Conservation (phyloP, 53 echinoderm and acorn worm genomes). For the Astropecten irregularis region DNA sequence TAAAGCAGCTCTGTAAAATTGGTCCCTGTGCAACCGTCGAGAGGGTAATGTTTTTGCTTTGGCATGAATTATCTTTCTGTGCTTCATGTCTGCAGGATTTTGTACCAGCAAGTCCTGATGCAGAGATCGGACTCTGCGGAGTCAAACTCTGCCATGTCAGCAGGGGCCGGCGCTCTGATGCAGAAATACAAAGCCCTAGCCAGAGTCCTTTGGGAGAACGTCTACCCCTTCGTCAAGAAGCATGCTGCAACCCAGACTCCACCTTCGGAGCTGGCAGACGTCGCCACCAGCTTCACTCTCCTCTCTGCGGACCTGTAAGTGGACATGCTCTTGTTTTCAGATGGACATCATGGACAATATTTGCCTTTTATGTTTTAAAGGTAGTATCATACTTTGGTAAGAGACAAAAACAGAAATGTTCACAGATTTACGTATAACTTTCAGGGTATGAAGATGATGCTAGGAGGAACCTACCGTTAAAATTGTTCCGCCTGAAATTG, state of each 20-base stretch:
- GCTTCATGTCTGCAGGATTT: conserved; percentile 61
- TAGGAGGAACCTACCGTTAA: no score
- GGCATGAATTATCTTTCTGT: no score
- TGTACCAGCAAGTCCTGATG: conserved; percentile 63
- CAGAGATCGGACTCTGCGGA: conserved; percentile 12
- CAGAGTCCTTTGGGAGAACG: conserved; percentile 69
- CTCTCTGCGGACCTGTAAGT: conserved; percentile 91
- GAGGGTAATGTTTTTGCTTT: no score
- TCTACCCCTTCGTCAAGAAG: conserved; percentile 78
- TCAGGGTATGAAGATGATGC: no score
- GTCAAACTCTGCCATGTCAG: conserved; percentile 5
- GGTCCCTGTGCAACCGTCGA: no score
- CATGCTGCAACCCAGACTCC: conserved; percentile 76
- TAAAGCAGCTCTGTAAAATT: no score
- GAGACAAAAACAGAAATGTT: no score
- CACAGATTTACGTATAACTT: no score
- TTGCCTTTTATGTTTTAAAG: background rate
- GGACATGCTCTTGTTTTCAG: background rate
- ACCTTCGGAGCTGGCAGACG: conserved; percentile 78
- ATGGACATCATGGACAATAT: background rate
- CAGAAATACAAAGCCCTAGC: conserved; percentile 77
- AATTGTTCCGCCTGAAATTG: no score
- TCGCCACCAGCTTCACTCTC: conserved; percentile 83
- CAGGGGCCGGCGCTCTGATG: conserved; percentile 27
- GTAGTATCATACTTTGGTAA: no score